Evolutionary conservation across 2,113 vertebrate genomes (phyloP), one percentile per base, ranked within the genome.

Genomic region (Lanius collurio): DNA sequence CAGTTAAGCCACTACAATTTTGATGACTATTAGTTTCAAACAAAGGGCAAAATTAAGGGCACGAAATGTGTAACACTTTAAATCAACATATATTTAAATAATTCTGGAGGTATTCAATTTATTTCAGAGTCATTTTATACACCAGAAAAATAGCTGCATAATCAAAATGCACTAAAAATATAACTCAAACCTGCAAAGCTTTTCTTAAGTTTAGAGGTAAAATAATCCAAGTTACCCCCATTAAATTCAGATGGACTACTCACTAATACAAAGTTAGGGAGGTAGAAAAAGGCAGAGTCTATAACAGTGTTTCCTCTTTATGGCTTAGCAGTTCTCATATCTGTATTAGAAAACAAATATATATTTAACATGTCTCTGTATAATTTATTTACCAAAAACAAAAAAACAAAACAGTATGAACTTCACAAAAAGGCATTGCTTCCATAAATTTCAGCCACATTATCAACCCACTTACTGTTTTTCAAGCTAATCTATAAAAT

Each of bases 61-160:
- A 89, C 92, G 55, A 96, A 97, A 96, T 85, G 76, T 68, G 57
- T 75, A 60, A 44, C 64, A 74, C 65, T 83, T 94, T 89, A 95
- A 97, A 95, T 86, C 94, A 95, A 96, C 94, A 95, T 88, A 93
- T 90, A 97, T 97, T 97, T 96, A 87, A 96, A 82, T 90, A 76
- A 95, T 95, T 94, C 70, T 67, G 84, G 80, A 96, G 39, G 49
- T 87, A 95, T 91, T 85, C 68, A 89, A 59, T 74, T 76, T 96
- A 90, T 96, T 95, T 96, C 70, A 75, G 82, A 75, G 93, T 87
- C 41, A 92, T 94, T 94, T 91, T 95, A 87, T 93, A 79, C 9
- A 78, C 15, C 11, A 68, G 24, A 75, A 91, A 90, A 88, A 80
- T 91, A 90, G 62, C 42, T 94, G 42, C 15, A 50, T 63, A 89